Base-by-base conservation (phyloP, 2,888 invertebrate species). In the Heliothis peltigera region DNA sequence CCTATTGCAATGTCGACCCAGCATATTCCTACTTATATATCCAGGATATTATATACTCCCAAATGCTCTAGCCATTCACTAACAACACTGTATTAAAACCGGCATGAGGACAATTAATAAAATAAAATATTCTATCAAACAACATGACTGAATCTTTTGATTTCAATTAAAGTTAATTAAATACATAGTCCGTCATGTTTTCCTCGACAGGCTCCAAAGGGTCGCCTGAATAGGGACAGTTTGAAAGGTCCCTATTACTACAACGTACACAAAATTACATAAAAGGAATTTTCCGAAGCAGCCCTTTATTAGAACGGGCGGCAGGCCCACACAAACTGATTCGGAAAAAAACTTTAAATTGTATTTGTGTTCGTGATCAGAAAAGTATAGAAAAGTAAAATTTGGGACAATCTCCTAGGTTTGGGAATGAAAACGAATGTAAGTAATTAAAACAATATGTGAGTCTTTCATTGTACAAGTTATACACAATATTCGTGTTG, bases 291-390 rank as follows among this genome's bases (percentile, higher is more conserved):
- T 58, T 54, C 7, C 57, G 28, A 73, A 65, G 57, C 51, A 43
- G 42, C 42, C 54, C 44, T 65, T 48, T 65, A 46, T 59, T 56
- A 59, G 21, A 21, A 25, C 12, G 42, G 57, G 55, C 46, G 57
- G 25, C 21, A 46, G 44, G 4, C 51, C 28, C 21, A 54, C 25
- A 62, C 12, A 54, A 64, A 64, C 54, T 46, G 60, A 42, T 44
- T 57, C 17, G 18, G 19, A n/a, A 57, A 55, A 42, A 60, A 70
- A 54, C 70, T 70, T 70, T 55, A 52, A 61, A 61, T 74, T 46
- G 32, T 56, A 44, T 70, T 58, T 58, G 57, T 54, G 47, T 17
- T 46, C 65, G 75, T 75, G 75, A 74, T 70, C 64, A 44, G 70
- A 64, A 69, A 70, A 39, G 18, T 19, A 32, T 42, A 63, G 32